Evolutionary conservation across 2,888 invertebrate genomes (phyloP), one percentile per base, ranked within the genome.

Genomic region (Erannis defoliaria): DNA sequence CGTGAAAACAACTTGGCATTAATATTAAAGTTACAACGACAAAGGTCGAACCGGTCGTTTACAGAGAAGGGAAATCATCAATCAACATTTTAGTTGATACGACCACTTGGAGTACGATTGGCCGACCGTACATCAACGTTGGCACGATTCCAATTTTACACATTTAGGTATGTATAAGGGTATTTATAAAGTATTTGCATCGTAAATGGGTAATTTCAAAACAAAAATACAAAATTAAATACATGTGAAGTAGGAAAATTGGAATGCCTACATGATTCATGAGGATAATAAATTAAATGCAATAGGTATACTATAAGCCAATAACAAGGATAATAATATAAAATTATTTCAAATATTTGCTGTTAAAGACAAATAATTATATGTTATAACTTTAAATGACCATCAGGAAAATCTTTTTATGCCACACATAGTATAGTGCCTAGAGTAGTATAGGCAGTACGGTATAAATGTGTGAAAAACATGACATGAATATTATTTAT

Each of bases 71-170:
- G 87, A 89, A 88, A 81, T 75, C 77, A 89, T 90, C 84, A 85
- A 88, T 90, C 89, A 88, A 82, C 26, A 83, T 83, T 84, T 85
- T 82, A 86, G 81, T 84, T 87, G 83, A 86, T 86, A 86, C 82
- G 82, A 83, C 79, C 88, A 89, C 85, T 89, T 79, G 78, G 81
- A 85, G 85, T 83, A 85, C 84, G 82, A 88, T 89, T 85, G 86
- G 82, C 75, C 81, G 86, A 82, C 76, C 81, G 80, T 81, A 83
- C 81, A 84, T 84, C 81, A 78, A 78, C 72, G 76, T 83, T 90
- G 90, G 90, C 88, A 67, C 75, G 77, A 81, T 78, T 87, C 89
- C 89, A 91, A 86, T 79, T 46, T 19, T 8, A 23, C 9, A 31
- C n/a, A 16, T 3, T n/a, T 54, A 49, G 33, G 21, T 26, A 46